Conservation (phyloP, 2,797 vertebrate genomes). For the Uromys caudimaculatus region DNA sequence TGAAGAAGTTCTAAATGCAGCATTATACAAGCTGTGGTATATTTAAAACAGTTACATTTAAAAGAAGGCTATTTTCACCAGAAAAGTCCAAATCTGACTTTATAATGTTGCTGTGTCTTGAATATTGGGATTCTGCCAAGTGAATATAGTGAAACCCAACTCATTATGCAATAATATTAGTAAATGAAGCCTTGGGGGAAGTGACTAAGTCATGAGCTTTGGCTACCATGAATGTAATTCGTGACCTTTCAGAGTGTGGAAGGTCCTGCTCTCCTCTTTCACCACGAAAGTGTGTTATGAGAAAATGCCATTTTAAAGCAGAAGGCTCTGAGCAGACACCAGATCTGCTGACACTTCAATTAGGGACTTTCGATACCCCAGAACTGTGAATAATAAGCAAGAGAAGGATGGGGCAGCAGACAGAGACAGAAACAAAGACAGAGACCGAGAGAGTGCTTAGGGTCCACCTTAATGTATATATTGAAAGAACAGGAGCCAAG, state of each 20-base stretch:
- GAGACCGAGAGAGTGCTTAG: not conserved
- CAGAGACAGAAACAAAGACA: not conserved
- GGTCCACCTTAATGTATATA: not conserved
- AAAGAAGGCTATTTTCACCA: not conserved
- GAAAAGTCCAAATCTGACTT: not conserved
- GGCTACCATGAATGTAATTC: not conserved
- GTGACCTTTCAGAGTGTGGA: not conserved
- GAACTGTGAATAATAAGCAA: not conserved
- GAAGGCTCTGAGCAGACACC: not conserved
- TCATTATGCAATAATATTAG: not conserved
- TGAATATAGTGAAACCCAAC: not conserved
- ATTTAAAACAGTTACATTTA: slow-evolving; percentile 10
- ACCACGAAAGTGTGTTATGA: not conserved
- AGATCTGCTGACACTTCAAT: not conserved
- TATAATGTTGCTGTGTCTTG: not conserved
- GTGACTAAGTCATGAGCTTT: not conserved
- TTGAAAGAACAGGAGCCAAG: not conserved
- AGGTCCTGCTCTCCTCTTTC: not conserved
- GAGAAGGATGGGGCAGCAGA: not conserved
- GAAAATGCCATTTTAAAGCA: not conserved
- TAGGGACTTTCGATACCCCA: not conserved
- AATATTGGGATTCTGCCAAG: not conserved
- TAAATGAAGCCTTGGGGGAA: not conserved
- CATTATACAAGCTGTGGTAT: not conserved
- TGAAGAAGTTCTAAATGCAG: not conserved